Evolutionary conservation across 2,888 invertebrate genomes (phyloP), one percentile per base, ranked within the genome.

Genomic region (Balanococcus diminutus): DNA sequence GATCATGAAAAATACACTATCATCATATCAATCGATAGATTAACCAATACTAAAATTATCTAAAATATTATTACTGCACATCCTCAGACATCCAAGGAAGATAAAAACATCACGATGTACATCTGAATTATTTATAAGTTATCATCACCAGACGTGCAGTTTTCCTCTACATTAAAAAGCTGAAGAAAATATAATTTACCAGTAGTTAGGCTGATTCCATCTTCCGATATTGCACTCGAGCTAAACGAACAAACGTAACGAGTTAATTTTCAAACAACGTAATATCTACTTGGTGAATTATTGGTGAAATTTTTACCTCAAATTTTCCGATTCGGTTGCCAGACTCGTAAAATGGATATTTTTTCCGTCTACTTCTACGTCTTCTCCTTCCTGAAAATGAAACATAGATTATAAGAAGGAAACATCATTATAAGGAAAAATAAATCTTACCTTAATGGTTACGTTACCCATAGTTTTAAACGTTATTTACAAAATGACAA

Each of bases 121-220:
- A 46, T 81, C 81, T 67, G 36, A 28, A 42, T 46, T 9, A 81
- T n/a, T n/a, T 19, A 36, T 25, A 81, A 42, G 22, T 5, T 39
- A 25, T 81, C 81, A 28, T 46, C 81, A 46, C 9, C 36, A 46
- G 19, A 81, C 39, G 25, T 25, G 25, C 28, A 42, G 42, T 81
- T 81, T 14, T 8, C 36, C 42, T 46, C 5, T 25, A 46, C 25
- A 81, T 81, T 5, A 28, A 46, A 16, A 3, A 81, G 11, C 9
- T 31, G 16, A 75, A n/a, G 28, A 39, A 25, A 19, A 42, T 19
- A 81, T 19, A 9, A 22, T 81, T 82, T 82, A 82, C 82, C 82
- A 9, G 82, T 82, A 56, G 28, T 82, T 31, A 82, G 14, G 32
- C 82, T 82, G 46, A 82, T 56, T n/a, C 61, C 82, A 82, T 82